phyloP scores from a whole-genome alignment of 2,888 invertebrate genomes.

The Drosophila emarginata region DNA sequence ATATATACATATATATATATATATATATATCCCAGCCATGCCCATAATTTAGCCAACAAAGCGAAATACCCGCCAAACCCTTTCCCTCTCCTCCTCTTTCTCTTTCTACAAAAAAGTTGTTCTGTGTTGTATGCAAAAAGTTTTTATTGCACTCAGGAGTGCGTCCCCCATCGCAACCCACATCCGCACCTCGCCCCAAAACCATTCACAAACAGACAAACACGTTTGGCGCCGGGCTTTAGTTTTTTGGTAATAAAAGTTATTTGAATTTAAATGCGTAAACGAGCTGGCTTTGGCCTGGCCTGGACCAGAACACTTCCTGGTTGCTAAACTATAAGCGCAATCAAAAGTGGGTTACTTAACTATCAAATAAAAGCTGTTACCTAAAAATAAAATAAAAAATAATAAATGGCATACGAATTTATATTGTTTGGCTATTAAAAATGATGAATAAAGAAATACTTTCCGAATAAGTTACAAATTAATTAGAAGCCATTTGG shows the following conservation, averaged over 20 bases:
- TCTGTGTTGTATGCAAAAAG: constrained; percentile 62
- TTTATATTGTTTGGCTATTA: too few species aligned
- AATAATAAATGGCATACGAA: too few species aligned
- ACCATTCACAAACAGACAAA: constrained; percentile 25
- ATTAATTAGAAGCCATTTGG: too few species aligned
- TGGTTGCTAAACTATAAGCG: constrained; percentile 18
- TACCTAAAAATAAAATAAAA: background rate
- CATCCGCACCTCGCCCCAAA: constrained; percentile 17
- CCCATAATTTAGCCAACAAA: constrained; percentile 74
- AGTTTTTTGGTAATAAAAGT: constrained; percentile 73
- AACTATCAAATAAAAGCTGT: background rate
- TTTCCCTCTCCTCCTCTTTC: constrained; percentile 30
- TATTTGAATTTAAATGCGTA: constrained; percentile 78
- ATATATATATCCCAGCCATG: constrained; percentile 15
- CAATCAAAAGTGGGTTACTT: constrained; percentile 18
- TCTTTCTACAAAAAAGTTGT: constrained; percentile 35
- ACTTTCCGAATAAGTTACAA: too few species aligned
- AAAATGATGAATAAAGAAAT: too few species aligned
- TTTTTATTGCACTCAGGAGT: constrained; percentile 77
- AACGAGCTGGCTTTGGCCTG: constrained; percentile 60
- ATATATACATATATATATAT: background rate
- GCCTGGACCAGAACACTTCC: constrained; percentile 11
- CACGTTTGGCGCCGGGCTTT: constrained; percentile 48
- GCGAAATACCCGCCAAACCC: constrained; percentile 22
- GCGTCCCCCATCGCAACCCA: constrained; percentile 13